Percentiles rank a stretch among this genome's conserved stretches.
Conservation (phyloP, 2,797 vertebrate genomes). For the Bryconaethiops microstoma region DNA sequence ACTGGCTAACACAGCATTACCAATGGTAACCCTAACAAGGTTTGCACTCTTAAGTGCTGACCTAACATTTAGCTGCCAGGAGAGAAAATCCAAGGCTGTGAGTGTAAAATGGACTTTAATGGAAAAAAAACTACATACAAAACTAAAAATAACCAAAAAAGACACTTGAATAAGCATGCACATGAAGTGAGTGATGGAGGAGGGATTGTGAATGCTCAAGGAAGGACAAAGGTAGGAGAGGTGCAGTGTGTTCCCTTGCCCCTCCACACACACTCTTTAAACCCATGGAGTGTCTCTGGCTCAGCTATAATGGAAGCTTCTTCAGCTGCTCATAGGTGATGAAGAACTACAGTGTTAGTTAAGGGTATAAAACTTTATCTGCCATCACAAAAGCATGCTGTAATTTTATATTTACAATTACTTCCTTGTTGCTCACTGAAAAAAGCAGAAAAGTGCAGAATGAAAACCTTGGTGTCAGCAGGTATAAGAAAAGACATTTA, state of each 20-base stretch:
- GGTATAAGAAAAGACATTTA: not conserved
- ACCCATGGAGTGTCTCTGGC: slow-evolving; percentile 26
- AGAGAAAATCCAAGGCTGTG: slow-evolving; percentile 37
- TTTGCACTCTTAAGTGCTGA: slow-evolving; percentile 14
- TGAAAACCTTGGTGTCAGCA: not conserved
- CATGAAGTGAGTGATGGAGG: slow-evolving; percentile 22
- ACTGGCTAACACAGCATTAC: not conserved
- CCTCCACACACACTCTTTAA: slow-evolving; percentile 44
- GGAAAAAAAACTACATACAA: slow-evolving; percentile 26
- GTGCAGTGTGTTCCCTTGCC: slow-evolving; percentile 43
- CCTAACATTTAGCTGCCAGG: slow-evolving; percentile 42
- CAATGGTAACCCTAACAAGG: not conserved
- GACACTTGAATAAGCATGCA: slow-evolving; percentile 41
- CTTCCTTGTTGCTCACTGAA: not conserved
- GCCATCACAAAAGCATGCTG: not conserved
- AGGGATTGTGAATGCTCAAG: slow-evolving; percentile 44
- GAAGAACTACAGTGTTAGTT: slow-evolving; percentile 86
- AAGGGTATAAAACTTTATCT: slow-evolving; percentile 51
- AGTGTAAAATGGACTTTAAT: slow-evolving; percentile 40
- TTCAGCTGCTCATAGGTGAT: slow-evolving; percentile 96
- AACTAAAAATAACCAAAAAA: slow-evolving; percentile 34
- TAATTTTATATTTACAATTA: not conserved
- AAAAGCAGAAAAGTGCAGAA: not conserved
- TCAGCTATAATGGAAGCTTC: slow-evolving; percentile 87
- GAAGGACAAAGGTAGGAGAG: slow-evolving; percentile 47